A percentile compares a stretch with the other conserved stretches of the same genome.
Evolutionary conservation across 2,797 vertebrate genomes (phyloP).

Genomic region (Synanceia verrucosa): DNA sequence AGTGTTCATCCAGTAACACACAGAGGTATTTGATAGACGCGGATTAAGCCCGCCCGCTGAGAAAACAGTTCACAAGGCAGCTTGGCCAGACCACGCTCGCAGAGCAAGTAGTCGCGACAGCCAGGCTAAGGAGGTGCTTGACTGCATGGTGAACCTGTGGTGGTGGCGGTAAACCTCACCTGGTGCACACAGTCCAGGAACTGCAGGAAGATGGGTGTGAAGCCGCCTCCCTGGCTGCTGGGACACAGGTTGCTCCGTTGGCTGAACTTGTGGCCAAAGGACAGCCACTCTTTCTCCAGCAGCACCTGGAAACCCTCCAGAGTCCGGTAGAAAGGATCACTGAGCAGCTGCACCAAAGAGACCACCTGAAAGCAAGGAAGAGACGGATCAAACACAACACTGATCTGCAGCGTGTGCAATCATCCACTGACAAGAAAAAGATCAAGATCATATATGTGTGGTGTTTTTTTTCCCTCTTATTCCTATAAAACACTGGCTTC

Average conservation of each 20-base stretch:
- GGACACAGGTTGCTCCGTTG: constrained; percentile 93
- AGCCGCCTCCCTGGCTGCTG: constrained; percentile 93
- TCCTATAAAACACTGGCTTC: too few relatives aligned
- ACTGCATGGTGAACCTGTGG: not conserved
- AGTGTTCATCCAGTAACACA: too few relatives aligned
- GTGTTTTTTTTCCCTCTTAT: too few relatives aligned
- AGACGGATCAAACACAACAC: not conserved
- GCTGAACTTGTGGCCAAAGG: constrained; percentile 97
- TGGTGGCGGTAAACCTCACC: constrained; percentile 75
- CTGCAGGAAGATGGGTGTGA: constrained; percentile 94
- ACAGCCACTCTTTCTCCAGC: constrained; percentile 98
- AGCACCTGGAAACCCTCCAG: constrained; percentile 96
- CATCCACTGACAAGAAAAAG: not conserved
- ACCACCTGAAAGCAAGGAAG: constrained; percentile 87
- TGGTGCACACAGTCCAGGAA: constrained; percentile 98
- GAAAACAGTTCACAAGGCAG: too few relatives aligned
- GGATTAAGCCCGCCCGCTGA: too few relatives aligned
- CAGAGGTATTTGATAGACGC: too few relatives aligned
- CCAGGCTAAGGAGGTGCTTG: too few relatives aligned
- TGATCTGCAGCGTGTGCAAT: not conserved
- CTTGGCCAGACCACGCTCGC: too few relatives aligned
- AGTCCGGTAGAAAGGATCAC: constrained; percentile 97
- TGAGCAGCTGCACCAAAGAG: constrained; percentile 93
- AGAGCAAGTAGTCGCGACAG: too few relatives aligned
- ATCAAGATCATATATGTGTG: not conserved